A percentile compares a stretch with the other conserved stretches of the same genome.
Conservation (phyloP, 2,888 invertebrate genomes). For the Aspidapion aeneum region DNA sequence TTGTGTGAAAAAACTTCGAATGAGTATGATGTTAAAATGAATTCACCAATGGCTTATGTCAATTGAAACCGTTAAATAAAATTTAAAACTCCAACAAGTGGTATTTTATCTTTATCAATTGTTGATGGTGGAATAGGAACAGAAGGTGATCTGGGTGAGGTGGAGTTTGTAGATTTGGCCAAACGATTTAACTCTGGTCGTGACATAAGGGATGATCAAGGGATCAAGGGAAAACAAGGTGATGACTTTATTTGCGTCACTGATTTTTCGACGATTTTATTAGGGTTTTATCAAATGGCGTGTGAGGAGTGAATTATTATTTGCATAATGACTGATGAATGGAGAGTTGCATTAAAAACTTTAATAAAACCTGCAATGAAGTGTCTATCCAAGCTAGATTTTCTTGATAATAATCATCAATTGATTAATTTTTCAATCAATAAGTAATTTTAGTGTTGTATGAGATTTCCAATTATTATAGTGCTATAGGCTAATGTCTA, state of each 20-base stretch:
- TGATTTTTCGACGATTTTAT: conserved; percentile 28
- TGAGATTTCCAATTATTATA: too few relatives aligned
- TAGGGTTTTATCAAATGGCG: conserved; percentile 23
- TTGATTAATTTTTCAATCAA: too few relatives aligned
- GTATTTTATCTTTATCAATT: neutral
- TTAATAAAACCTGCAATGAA: too few relatives aligned
- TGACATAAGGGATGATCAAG: neutral
- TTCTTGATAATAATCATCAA: too few relatives aligned
- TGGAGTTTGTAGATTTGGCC: neutral
- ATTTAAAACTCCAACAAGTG: too few relatives aligned
- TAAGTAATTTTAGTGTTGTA: too few relatives aligned
- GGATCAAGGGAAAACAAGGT: conserved; percentile 21
- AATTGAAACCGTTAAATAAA: too few relatives aligned
- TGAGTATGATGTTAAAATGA: too few relatives aligned
- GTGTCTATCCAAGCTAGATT: too few relatives aligned
- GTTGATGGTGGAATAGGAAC: neutral
- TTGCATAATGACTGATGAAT: neutral
- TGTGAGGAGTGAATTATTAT: conserved; percentile 8
- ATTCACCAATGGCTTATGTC: too few relatives aligned
- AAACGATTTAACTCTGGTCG: neutral
- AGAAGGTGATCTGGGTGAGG: conserved; percentile 6
- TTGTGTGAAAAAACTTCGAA: too few relatives aligned
- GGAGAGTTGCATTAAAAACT: neutral
- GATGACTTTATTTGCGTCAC: conserved; percentile 36
- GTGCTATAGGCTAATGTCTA: too few relatives aligned